Conservation (phyloP, 2,888 invertebrate genomes). For the Resseliella maxima region DNA sequence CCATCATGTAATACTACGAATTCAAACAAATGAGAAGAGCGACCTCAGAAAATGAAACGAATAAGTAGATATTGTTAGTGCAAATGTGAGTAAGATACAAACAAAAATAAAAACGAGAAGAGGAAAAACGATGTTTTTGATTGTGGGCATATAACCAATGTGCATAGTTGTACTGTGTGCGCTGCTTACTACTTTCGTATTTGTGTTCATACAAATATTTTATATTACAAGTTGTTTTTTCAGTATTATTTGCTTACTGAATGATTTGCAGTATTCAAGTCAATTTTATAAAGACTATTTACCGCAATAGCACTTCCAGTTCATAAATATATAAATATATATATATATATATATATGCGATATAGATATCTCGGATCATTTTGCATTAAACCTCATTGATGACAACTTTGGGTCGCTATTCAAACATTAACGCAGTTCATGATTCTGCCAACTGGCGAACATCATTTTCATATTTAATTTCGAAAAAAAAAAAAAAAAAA, state of each 20-base stretch:
- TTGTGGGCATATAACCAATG: not conserved
- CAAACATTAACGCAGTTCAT: no score
- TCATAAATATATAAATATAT: not conserved
- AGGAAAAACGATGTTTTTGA: constrained; percentile 6
- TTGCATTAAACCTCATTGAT: constrained; percentile 8
- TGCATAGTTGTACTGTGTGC: not conserved
- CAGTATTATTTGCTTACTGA: not conserved
- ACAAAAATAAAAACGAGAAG: not conserved
- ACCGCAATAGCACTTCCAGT: constrained; percentile 1
- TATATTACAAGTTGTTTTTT: not conserved
- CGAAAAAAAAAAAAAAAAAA: no score
- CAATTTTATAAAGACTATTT: not conserved
- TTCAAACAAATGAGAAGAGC: not conserved
- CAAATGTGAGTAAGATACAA: not conserved
- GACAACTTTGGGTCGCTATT: not conserved
- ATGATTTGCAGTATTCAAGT: constrained; percentile 14
- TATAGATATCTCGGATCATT: not conserved
- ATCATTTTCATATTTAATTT: no score
- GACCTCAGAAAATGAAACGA: not conserved
- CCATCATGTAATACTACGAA: not conserved
- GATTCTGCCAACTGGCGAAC: no score
- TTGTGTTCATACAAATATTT: not conserved
- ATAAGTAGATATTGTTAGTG: constrained; percentile 2
- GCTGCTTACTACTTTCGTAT: not conserved
- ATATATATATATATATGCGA: not conserved